Evolutionary conservation across 2,113 vertebrate species (phyloP).

Genomic region (Coryphaenoides rupestris): DNA sequence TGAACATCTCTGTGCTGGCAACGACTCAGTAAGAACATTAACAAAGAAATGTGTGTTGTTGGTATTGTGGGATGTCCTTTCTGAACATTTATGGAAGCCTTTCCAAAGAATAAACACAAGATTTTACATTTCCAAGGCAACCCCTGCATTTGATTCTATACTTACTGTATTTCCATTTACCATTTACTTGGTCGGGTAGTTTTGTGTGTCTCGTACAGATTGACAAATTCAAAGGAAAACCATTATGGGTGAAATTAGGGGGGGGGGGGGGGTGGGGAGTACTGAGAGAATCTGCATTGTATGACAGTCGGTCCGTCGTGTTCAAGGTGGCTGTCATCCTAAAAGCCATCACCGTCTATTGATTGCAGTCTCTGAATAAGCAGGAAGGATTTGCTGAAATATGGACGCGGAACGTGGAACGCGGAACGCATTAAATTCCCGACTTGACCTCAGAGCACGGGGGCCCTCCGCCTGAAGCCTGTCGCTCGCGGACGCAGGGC

Average conservation of each 20-base stretch:
- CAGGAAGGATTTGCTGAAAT: not conserved
- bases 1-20: constrained; percentile 21
- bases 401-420: not conserved
- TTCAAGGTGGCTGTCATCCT: not conserved
- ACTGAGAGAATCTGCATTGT: too few relatives aligned
- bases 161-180: too few relatives aligned
- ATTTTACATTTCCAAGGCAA: constrained; percentile 60
- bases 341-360: not conserved
- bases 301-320: too few relatives aligned
- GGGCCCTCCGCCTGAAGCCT: constrained; percentile 40
- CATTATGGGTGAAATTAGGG: not conserved
- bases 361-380: not conserved
- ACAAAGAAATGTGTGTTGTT: too few relatives aligned
- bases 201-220: constrained; percentile 35
- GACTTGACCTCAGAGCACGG: constrained; percentile 21
- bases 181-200: constrained; percentile 49
- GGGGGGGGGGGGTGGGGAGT: not conserved
- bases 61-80: constrained; percentile 13
- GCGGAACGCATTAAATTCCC: constrained; percentile 7
- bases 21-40: not conserved
- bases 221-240: not conserved
- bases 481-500: constrained; percentile 20
- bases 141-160: constrained; percentile 49
- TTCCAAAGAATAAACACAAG: constrained; percentile 28
- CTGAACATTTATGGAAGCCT: constrained; percentile 27